Percentiles rank a stretch among this genome's conserved stretches.
Evolutionary conservation across 2,797 vertebrate species (phyloP).

Genomic region (Catamblyrhynchus diadema): DNA sequence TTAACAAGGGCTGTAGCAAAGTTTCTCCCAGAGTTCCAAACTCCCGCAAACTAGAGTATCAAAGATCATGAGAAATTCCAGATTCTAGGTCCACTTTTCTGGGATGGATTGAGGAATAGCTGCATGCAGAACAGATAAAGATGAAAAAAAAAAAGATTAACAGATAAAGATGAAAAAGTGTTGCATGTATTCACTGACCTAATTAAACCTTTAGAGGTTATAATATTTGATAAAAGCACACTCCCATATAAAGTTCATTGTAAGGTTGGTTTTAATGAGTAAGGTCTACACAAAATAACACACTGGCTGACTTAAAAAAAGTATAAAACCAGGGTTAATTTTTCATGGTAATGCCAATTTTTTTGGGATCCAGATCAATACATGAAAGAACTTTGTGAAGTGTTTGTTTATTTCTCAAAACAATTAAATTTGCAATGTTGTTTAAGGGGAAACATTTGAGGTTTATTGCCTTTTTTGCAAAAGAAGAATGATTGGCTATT

Average conservation of each 20-base stretch:
- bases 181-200: neutral
- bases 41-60: neutral
- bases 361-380: neutral
- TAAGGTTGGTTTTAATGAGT: neutral
- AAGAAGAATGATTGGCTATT: neutral
- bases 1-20: neutral
- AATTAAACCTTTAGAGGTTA: neutral
- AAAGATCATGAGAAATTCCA: neutral
- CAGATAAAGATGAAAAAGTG: neutral
- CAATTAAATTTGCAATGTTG: neutral
- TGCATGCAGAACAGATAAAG: neutral
- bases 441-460: neutral
- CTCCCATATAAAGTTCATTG: neutral
- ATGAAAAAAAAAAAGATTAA: neutral
- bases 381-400: neutral
- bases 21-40: neutral
- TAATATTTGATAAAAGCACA: neutral
- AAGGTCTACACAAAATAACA: neutral
- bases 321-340: neutral
- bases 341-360: neutral
- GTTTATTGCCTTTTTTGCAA: neutral
- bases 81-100: neutral
- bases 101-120: neutral
- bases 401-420: neutral
- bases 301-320: neutral